These are phyloP conservation scores for Plagodis pulveraria DNA, from an alignment of 2,888 invertebrate species.

Conservation along the genomic window DNA sequence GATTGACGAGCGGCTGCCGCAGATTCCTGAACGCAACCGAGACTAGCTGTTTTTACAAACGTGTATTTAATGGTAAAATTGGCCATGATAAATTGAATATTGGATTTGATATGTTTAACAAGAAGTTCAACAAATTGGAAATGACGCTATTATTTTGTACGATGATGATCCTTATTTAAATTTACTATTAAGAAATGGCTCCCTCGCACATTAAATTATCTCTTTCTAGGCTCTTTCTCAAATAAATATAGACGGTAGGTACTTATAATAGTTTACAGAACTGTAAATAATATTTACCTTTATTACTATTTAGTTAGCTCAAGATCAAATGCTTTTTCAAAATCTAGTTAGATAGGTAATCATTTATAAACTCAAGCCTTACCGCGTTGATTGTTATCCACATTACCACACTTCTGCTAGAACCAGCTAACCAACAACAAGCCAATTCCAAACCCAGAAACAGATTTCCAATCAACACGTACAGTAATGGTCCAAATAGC, in stretches of 20 bases:
- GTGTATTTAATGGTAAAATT: constrained; percentile 29
- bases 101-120: constrained; percentile 32
- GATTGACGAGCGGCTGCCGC: constrained; percentile 35
- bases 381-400: too few relatives aligned
- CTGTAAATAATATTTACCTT: too few relatives aligned
- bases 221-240: too few relatives aligned
- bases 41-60: constrained; percentile 25
- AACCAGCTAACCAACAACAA: constrained; percentile 8
- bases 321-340: too few relatives aligned
- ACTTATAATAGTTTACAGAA: too few relatives aligned
- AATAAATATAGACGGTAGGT: too few relatives aligned
- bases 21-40: constrained; percentile 44
- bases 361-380: too few relatives aligned
- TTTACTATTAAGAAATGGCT: too few relatives aligned
- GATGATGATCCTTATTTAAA: background rate
- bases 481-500: constrained; percentile 38
- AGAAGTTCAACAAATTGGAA: constrained; percentile 38
- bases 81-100: constrained; percentile 31
- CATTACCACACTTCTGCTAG: too few relatives aligned
- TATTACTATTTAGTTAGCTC: too few relatives aligned
- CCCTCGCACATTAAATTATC: too few relatives aligned
- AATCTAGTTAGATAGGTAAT: too few relatives aligned
- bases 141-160: background rate
- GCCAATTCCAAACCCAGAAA: constrained; percentile 22
- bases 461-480: constrained; percentile 16